Evolutionary conservation across 2,797 vertebrate genomes (phyloP).

Genomic region (Esox masquinongy): DNA sequence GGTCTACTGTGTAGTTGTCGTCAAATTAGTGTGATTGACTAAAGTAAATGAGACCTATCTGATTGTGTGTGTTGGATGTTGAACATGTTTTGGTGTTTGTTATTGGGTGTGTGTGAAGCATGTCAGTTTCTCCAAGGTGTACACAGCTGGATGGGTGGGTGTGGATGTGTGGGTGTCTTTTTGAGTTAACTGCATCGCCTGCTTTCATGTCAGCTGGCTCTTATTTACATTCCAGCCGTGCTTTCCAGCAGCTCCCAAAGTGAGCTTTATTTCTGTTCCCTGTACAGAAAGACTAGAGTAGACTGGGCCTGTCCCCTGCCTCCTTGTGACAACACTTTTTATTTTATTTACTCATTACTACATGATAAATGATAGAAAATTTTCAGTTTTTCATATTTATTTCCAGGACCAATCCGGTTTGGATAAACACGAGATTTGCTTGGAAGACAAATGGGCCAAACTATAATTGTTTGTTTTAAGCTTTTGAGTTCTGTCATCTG

Average conservation of each 20-base stretch:
- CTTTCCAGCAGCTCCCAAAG: conserved; percentile 22
- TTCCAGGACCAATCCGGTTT: background rate
- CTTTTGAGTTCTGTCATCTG: no score
- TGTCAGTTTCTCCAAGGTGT: background rate
- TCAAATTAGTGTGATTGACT: no score
- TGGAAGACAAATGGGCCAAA: background rate
- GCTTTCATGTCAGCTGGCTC: conserved; percentile 28
- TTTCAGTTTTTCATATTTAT: background rate
- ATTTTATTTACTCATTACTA: background rate
- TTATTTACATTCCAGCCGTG: conserved; percentile 39
- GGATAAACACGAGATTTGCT: background rate
- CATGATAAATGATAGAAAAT: background rate
- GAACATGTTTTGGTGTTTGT: background rate
- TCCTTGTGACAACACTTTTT: background rate
- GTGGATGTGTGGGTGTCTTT: conserved; percentile 6
- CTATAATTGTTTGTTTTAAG: background rate
- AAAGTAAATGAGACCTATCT: no score
- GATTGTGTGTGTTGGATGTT: background rate
- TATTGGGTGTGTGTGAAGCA: conserved; percentile 7
- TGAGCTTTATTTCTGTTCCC: conserved; percentile 8
- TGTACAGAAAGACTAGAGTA: background rate
- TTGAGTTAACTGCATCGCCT: conserved; percentile 8
- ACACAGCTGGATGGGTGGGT: background rate
- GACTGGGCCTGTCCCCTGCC: background rate
- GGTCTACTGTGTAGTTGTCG: no score